Conservation (phyloP, 2,888 invertebrate genomes). For the Therioaphis trifolii region DNA sequence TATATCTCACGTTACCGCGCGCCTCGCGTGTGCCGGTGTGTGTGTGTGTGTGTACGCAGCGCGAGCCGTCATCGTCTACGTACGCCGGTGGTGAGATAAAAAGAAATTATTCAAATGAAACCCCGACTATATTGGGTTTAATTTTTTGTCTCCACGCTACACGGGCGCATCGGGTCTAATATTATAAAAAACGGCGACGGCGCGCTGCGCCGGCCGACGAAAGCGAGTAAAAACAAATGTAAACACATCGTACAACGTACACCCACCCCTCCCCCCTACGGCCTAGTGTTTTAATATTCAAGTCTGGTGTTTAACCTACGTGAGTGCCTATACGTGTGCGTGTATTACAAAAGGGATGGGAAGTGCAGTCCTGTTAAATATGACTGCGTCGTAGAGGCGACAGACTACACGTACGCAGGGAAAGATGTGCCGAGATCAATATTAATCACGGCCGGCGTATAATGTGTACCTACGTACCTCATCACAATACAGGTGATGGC, state of each 20-base stretch:
- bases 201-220: background rate
- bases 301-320: slow-evolving; percentile 38
- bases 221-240: slow-evolving; percentile 17
- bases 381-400: background rate
- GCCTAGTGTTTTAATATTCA: slow-evolving; percentile 35
- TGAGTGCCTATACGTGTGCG: background rate
- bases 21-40: background rate
- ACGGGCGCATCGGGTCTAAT: background rate
- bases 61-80: no score
- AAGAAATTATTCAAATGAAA: background rate
- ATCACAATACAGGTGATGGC: slow-evolving; percentile 23
- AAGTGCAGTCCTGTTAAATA: slow-evolving; percentile 23
- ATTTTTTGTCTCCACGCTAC: background rate
- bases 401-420: background rate
- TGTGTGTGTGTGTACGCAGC: background rate
- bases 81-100: background rate
- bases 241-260: background rate
- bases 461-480: background rate
- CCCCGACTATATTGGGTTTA: background rate
- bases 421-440: slow-evolving; percentile 33
- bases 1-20: slow-evolving; percentile 40
- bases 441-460: slow-evolving; percentile 26
- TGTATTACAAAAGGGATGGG: background rate
- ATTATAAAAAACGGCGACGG: background rate
- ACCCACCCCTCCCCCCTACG: no score